phyloP scores from a whole-genome alignment of 2,113 vertebrate species.

The Ptilonorhynchus violaceus region DNA sequence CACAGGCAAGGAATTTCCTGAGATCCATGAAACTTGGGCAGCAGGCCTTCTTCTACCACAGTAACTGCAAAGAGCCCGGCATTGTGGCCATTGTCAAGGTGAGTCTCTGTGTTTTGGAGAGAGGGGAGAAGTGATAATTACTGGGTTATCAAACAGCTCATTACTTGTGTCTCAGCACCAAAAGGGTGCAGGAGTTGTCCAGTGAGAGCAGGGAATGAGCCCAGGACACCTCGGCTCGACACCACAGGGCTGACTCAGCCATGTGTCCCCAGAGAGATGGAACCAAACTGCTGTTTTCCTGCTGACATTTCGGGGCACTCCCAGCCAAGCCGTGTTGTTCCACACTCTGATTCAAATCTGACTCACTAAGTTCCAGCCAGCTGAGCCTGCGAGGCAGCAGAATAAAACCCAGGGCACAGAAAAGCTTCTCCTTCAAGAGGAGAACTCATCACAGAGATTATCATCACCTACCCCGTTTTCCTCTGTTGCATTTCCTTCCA shows the following conservation, averaged over 20 bases:
- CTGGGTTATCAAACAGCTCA: background rate
- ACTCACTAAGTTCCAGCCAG: background rate
- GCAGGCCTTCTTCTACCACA: slow-evolving; percentile 95
- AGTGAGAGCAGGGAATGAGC: background rate
- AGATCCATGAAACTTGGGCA: slow-evolving; percentile 89
- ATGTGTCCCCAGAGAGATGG: background rate
- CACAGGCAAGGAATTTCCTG: slow-evolving; percentile 94
- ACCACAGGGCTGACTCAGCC: background rate
- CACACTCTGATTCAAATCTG: background rate
- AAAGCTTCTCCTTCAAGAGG: background rate
- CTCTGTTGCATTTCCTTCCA: background rate
- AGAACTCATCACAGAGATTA: background rate
- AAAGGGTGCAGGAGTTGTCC: background rate
- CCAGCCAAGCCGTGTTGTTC: background rate
- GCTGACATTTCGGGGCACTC: background rate
- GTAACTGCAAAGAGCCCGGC: slow-evolving; percentile 95
- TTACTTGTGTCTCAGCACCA: background rate
- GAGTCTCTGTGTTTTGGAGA: background rate
- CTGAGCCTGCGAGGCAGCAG: background rate
- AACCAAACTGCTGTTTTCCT: background rate
- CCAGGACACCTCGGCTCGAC: background rate
- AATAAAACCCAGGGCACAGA: background rate
- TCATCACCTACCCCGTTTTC: background rate
- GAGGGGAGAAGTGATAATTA: background rate
- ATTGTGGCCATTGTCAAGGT: slow-evolving; percentile 89